Percentiles rank a stretch among this genome's conserved stretches.
phyloP scores from a whole-genome alignment of 2,113 vertebrate species.

The Scortum barcoo region DNA sequence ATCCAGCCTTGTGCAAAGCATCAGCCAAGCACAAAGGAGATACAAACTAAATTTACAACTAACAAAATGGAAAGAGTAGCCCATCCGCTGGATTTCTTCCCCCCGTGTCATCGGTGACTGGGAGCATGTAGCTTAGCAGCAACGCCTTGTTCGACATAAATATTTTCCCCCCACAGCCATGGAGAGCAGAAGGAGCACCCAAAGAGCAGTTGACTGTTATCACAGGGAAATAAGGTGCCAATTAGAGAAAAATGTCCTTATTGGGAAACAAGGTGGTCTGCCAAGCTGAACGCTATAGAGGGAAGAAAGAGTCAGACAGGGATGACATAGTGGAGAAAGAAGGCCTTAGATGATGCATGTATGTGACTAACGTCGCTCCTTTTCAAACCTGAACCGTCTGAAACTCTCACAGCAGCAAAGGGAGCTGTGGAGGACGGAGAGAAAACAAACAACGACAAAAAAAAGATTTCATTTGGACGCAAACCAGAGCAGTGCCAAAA shows the following conservation, averaged over 20 bases:
- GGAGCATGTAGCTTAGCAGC: constrained; percentile 42
- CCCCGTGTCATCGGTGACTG: constrained; percentile 12
- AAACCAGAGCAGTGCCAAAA: constrained; percentile 54
- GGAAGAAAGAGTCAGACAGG: constrained; percentile 32
- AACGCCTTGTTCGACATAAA: constrained; percentile 49
- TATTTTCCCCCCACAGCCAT: constrained; percentile 56
- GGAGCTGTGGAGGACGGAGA: not conserved
- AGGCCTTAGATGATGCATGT: constrained; percentile 4
- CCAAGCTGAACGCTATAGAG: constrained; percentile 34
- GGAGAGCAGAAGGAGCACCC: constrained; percentile 36
- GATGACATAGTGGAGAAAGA: constrained; percentile 16
- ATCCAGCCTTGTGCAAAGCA: not conserved
- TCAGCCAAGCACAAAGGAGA: not conserved
- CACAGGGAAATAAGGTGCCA: constrained; percentile 35
- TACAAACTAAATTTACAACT: not conserved
- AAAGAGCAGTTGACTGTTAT: constrained; percentile 56
- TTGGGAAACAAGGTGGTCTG: constrained; percentile 62
- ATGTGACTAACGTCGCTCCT: constrained; percentile 2
- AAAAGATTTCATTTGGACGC: constrained; percentile 31
- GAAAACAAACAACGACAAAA: not conserved
- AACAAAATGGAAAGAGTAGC: constrained; percentile 29
- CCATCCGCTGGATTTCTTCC: constrained; percentile 20
- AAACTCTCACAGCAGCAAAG: not conserved
- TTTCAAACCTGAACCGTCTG: not conserved
- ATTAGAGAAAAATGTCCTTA: constrained; percentile 69